Evolutionary conservation across 2,888 invertebrate species (phyloP).

Genomic region (Synanthedon tipuliformis): DNA sequence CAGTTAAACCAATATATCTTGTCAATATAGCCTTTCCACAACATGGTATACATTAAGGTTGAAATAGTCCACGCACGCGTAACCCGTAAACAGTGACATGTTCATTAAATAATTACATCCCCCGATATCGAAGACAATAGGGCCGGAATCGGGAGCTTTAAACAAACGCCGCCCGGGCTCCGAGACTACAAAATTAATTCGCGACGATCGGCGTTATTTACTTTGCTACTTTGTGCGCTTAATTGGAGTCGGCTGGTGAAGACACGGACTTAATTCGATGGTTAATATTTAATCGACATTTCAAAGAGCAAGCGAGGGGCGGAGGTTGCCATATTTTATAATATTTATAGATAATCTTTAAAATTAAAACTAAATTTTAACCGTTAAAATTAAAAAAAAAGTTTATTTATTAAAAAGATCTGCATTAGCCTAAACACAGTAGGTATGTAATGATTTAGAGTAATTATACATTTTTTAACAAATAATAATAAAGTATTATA

Average conservation of each 20-base stretch:
- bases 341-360: no score
- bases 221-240: slow-evolving; percentile 63
- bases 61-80: slow-evolving; percentile 1
- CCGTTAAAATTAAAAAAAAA: no score
- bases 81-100: neutral
- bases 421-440: no score
- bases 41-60: no score
- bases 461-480: no score
- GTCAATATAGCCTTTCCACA: no score
- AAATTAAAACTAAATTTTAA: no score
- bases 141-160: slow-evolving; percentile 29
- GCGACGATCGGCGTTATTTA: slow-evolving; percentile 49
- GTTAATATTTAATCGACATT: slow-evolving; percentile 62
- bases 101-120: neutral
- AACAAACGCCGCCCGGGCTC: slow-evolving; percentile 43
- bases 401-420: no score
- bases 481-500: no score
- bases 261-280: slow-evolving; percentile 63
- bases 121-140: slow-evolving; percentile 8
- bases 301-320: slow-evolving; percentile 5
- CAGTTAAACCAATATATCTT: no score
- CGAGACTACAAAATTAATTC: slow-evolving; percentile 59
- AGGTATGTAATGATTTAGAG: no score
- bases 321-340: no score
- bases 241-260: slow-evolving; percentile 59